phyloP scores from a whole-genome alignment of 2,797 vertebrate genomes.

The Onychomys arenicola region DNA sequence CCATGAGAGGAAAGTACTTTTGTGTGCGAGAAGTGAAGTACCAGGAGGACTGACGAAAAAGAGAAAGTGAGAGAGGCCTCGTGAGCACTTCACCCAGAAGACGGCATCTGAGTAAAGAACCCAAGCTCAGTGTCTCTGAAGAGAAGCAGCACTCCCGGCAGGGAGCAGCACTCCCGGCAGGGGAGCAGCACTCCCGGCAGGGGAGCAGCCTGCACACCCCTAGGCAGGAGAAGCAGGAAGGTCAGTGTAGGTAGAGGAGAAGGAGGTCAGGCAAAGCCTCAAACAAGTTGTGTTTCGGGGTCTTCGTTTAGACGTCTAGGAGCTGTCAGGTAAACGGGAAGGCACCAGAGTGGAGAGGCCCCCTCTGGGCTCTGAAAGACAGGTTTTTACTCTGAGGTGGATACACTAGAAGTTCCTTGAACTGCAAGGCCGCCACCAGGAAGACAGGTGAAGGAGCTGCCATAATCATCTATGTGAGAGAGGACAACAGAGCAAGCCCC shows the following conservation, averaged over 20 bases:
- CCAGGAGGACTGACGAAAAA: slow-evolving; percentile 4
- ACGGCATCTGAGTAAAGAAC: background rate
- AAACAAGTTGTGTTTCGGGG: background rate
- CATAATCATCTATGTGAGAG: background rate
- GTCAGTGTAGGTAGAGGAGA: background rate
- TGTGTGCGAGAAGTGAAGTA: background rate
- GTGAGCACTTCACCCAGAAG: background rate
- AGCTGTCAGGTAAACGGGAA: background rate
- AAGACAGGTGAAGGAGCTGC: background rate
- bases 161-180: too few species aligned
- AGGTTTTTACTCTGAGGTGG: background rate
- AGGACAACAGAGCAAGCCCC: background rate
- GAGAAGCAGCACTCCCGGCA: too few species aligned
- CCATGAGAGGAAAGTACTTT: background rate
- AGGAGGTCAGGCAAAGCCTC: background rate
- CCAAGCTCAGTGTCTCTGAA: background rate
- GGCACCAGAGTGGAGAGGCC: background rate
- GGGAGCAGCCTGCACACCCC: background rate
- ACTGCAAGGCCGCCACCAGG: background rate
- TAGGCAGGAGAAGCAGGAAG: background rate
- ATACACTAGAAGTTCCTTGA: background rate
- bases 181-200: background rate
- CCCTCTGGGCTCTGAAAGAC: background rate
- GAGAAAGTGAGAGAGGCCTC: background rate
- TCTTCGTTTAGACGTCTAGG: background rate